Percentiles rank a stretch among this genome's conserved stretches.
These are phyloP conservation scores for Cardiocondyla obscurior DNA, from an alignment of 1,140 invertebrate species.

Conservation along the genomic window DNA sequence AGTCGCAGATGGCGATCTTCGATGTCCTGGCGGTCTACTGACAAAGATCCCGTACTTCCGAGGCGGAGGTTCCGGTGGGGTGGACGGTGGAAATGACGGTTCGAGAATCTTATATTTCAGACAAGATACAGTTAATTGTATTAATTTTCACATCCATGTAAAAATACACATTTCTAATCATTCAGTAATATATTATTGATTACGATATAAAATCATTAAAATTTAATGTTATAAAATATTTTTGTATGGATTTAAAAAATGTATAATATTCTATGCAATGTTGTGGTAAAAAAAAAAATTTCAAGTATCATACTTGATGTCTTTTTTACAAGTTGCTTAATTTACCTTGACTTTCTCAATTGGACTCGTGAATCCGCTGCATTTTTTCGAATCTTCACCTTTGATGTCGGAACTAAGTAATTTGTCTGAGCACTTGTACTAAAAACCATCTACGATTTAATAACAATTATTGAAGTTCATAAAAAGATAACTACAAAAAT, in stretches of 20 bases:
- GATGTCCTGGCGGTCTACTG: conserved; percentile 71
- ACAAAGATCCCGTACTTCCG: conserved; percentile 78
- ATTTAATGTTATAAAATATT: not conserved
- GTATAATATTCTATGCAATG: too few relatives aligned
- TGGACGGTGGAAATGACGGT: conserved; percentile 74
- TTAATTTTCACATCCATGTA: not conserved
- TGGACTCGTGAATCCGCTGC: conserved; percentile 46
- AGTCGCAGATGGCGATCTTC: conserved; percentile 41
- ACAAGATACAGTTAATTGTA: not conserved
- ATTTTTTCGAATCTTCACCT: conserved; percentile 20
- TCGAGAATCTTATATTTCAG: conserved; percentile 70
- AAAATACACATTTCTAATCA: not conserved
- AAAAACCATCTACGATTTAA: conserved; percentile 73
- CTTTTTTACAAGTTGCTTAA: not conserved
- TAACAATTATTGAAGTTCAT: conserved; percentile 60
- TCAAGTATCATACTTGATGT: not conserved
- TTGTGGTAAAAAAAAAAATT: too few relatives aligned
- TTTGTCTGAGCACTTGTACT: conserved; percentile 66
- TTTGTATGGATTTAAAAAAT: not conserved
- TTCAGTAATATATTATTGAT: not conserved
- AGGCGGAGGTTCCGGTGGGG: conserved; percentile 70
- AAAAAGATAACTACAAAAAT: not conserved
- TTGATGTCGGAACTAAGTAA: conserved; percentile 40
- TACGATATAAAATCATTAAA: not conserved
- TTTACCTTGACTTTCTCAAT: conserved; percentile 73